Evolutionary conservation across 2,888 invertebrate species (phyloP).

Genomic region (Drosophila longiperda): DNA sequence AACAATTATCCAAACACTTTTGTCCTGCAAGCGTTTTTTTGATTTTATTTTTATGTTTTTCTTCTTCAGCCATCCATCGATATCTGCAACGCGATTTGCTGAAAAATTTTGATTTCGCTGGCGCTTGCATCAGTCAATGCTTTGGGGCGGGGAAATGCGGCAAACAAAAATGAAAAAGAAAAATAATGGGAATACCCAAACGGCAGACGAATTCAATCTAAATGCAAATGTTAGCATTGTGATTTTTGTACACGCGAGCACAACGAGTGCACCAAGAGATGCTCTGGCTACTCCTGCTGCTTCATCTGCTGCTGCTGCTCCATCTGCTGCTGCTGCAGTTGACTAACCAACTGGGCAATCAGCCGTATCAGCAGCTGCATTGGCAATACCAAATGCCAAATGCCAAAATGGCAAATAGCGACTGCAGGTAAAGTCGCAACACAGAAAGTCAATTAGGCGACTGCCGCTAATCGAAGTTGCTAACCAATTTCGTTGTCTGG

Average conservation of each 20-base stretch:
- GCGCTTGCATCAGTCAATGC: constrained; percentile 68
- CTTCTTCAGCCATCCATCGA: constrained; percentile 34
- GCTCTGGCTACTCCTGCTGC: constrained; percentile 3
- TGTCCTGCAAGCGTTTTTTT: background rate
- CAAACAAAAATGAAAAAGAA: constrained; percentile 18
- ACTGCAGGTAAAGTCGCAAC: constrained; percentile 72
- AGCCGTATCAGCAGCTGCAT: constrained; percentile 3
- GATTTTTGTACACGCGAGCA: constrained; percentile 52
- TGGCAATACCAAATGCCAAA: background rate
- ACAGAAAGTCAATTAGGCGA: constrained; percentile 77
- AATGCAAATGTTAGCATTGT: constrained; percentile 74
- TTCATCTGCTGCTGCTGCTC: background rate
- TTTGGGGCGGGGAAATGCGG: background rate
- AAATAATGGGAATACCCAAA: constrained; percentile 33
- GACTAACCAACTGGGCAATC: constrained; percentile 22
- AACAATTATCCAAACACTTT: constrained; percentile 34
- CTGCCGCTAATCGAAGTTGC: constrained; percentile 67
- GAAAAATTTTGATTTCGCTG: constrained; percentile 72
- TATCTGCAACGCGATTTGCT: constrained; percentile 35
- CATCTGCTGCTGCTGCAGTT: constrained; percentile 3
- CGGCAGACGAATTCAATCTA: constrained; percentile 74
- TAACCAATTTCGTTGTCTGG: constrained; percentile 27
- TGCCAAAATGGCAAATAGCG: constrained; percentile 10
- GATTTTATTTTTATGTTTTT: background rate
- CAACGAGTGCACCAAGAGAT: constrained; percentile 20